Evolutionary conservation across 2,113 vertebrate species (phyloP).

Genomic region (Colistium nudipinnis): DNA sequence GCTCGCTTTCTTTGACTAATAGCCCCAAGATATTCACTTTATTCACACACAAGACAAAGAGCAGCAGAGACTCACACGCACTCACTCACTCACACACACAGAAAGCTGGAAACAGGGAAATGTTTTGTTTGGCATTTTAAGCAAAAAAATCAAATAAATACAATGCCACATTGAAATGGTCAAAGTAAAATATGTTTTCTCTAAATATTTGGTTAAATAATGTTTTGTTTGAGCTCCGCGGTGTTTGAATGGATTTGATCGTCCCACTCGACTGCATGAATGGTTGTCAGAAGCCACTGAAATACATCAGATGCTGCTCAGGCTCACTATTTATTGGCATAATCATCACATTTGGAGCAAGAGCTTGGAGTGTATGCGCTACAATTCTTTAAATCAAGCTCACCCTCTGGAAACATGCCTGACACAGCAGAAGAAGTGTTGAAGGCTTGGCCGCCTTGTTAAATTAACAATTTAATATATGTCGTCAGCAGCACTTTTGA

Average conservation of each 20-base stretch:
- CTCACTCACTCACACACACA: no score
- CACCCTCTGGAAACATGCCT: slow-evolving; percentile 56
- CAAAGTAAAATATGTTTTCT: not conserved
- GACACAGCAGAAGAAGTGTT: slow-evolving; percentile 62
- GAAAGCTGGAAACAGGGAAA: not conserved
- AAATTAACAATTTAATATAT: slow-evolving; percentile 59
- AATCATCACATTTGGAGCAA: slow-evolving; percentile 33
- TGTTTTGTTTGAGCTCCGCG: not conserved
- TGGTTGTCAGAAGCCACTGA: slow-evolving; percentile 3
- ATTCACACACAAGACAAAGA: not conserved
- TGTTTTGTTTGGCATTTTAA: no score
- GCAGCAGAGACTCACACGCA: not conserved
- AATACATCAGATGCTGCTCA: slow-evolving; percentile 7
- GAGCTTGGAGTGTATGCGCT: slow-evolving; percentile 27
- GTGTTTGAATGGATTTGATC: not conserved
- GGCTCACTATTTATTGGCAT: not conserved
- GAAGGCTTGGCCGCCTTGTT: slow-evolving; percentile 51
- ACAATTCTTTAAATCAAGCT: slow-evolving; percentile 55
- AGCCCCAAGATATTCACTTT: not conserved
- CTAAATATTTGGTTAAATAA: not conserved
- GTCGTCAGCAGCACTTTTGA: slow-evolving; percentile 52
- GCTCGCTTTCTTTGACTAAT: not conserved
- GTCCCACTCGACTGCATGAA: not conserved
- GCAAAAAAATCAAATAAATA: no score
- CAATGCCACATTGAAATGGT: no score